Conservation (phyloP, 2,888 invertebrate genomes). For the Dexiosoma caninum region DNA sequence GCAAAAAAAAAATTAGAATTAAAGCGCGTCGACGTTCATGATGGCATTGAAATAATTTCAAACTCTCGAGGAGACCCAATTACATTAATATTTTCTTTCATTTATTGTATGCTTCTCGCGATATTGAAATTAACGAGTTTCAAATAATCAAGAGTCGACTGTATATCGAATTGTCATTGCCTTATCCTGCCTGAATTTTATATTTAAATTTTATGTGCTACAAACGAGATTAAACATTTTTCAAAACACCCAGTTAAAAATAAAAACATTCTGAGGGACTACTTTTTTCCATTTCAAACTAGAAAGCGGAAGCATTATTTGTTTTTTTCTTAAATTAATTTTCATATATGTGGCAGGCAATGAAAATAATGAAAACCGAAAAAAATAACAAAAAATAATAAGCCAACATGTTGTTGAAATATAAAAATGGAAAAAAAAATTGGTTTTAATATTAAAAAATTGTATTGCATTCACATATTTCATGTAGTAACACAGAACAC, state of each 20-base stretch:
- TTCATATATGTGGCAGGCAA: not conserved
- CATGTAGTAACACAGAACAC: not conserved
- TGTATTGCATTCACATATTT: not conserved
- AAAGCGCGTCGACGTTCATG: no score
- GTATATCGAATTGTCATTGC: no score
- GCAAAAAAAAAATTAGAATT: no score
- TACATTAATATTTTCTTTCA: no score
- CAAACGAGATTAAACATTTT: conserved; percentile 3
- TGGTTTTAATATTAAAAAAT: conserved; percentile 1
- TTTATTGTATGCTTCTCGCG: no score
- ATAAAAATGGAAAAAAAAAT: conserved; percentile 6
- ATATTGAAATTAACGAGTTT: no score
- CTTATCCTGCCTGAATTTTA: no score
- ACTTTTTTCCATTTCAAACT: not conserved
- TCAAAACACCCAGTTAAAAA: not conserved
- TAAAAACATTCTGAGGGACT: conserved; percentile 14
- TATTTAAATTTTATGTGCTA: conserved; percentile 40
- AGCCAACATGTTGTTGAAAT: conserved; percentile 28
- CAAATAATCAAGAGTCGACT: no score
- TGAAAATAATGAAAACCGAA: not conserved
- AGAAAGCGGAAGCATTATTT: conserved; percentile 27
- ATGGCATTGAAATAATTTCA: no score
- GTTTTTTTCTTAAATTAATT: not conserved
- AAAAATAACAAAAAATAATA: not conserved
- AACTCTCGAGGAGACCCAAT: no score